Base-by-base conservation (phyloP, 1,140 invertebrate genomes). In the Ptiloglossa arizonensis region DNA sequence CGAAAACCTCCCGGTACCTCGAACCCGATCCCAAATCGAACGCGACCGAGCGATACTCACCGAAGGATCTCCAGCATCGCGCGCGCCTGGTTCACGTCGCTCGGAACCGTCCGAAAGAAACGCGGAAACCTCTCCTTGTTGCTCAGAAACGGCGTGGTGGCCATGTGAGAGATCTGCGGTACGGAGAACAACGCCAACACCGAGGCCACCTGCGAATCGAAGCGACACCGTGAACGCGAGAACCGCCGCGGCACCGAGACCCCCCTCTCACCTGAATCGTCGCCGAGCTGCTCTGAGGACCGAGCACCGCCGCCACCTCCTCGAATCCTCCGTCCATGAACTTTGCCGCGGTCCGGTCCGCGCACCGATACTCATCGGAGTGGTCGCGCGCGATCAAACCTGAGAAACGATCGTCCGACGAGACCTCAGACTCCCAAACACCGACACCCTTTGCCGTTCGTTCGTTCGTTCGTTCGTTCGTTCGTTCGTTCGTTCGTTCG, bases 141-240 rank as follows among this genome's bases (percentile, higher is more conserved):
- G 85, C 94, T 94, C 6, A 95, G 90, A 3, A 93, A 91, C 1
- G 94, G 92, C n/a, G 94, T 93, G 5, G 94, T 95, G 5, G 94
- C 94, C 85, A 94, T 93, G 87, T 95, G 95, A 6, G 94, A 95
- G 77, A 95, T 93, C 89, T 95, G 94, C 5, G 94, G 94, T 5
- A 95, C 90, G 64, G 92, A 82, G 83, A 95, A 95, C 9, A 95
- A 85, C 27, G 93, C 86, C 27, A 95, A 84, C 76, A 95, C 89
- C 73, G 93, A 94, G 13, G 94, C 94, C 13, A 95, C 88, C 93
- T 95, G 89, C 13, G 86, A 66, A 62, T 19, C 6, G 57, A 6
- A 44, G n/a, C 41, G 32, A 52, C n/a, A 52, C 17, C 8, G 29
- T 6, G n/a, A n/a, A n/a, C n/a, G n/a, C n/a, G n/a, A n/a, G n/a